phyloP scores from a whole-genome alignment of 2,888 invertebrate species.

The Odiellus spinosus region DNA sequence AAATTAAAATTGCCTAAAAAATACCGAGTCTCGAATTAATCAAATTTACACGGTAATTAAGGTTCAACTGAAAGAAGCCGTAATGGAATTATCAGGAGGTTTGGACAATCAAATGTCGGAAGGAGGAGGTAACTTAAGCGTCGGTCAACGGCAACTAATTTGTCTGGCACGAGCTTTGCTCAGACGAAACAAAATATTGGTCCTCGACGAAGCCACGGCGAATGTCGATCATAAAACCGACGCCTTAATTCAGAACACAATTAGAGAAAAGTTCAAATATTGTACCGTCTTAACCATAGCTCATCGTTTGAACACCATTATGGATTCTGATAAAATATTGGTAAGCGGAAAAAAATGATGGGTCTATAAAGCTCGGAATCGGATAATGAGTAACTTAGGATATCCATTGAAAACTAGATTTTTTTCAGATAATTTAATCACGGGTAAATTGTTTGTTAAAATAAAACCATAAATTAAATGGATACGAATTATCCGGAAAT shows the following conservation, averaged over 20 bases:
- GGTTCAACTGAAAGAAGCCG: slow-evolving; percentile 47
- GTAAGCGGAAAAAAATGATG: slow-evolving; percentile 41
- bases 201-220: slow-evolving; percentile 83
- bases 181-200: slow-evolving; percentile 61
- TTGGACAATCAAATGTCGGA: slow-evolving; percentile 52
- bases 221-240: slow-evolving; percentile 57
- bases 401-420: no score
- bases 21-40: no score
- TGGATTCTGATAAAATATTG: slow-evolving; percentile 76
- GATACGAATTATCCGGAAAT: no score
- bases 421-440: no score
- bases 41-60: no score
- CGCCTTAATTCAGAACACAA: slow-evolving; percentile 62
- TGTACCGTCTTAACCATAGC: slow-evolving; percentile 34
- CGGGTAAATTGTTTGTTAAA: no score
- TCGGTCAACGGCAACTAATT: slow-evolving; percentile 75
- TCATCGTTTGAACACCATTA: slow-evolving; percentile 64
- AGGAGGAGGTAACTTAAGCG: slow-evolving; percentile 65
- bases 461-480: no score
- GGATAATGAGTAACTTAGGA: no score
- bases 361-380: no score
- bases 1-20: no score
- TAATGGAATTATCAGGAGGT: slow-evolving; percentile 45
- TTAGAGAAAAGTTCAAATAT: slow-evolving; percentile 55
- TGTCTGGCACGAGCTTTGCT: slow-evolving; percentile 77